These are phyloP conservation scores for Rhegmatorhina hoffmannsi DNA, from an alignment of 2,113 vertebrate genomes.

Conservation along the genomic window DNA sequence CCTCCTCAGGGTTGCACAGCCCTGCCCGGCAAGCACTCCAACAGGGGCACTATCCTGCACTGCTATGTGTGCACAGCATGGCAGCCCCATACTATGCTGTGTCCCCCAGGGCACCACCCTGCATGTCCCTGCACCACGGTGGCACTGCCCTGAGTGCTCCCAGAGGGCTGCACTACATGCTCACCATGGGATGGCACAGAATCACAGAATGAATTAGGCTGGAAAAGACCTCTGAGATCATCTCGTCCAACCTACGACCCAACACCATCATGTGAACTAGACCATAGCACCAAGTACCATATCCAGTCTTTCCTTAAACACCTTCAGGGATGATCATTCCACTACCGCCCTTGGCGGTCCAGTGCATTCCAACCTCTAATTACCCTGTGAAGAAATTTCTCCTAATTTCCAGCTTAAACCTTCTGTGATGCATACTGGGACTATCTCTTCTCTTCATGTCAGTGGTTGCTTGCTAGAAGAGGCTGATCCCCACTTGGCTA, in stretches of 20 bases:
- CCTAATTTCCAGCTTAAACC: neutral
- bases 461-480: neutral
- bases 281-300: neutral
- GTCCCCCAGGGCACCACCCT: rapidly evolving
- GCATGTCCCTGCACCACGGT: neutral
- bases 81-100: neutral
- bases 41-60: too few species aligned
- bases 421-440: neutral
- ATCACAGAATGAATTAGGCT: neutral
- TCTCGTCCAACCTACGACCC: neutral
- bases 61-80: rapidly evolving
- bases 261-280: neutral
- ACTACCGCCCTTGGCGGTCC: neutral
- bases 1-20: neutral
- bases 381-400: neutral
- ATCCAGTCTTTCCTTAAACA: neutral
- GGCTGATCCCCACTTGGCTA: neutral
- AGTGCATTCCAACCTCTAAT: neutral
- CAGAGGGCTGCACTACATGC: rapidly evolving
- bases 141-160: neutral
- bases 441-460: neutral
- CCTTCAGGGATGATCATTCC: neutral
- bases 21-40: rapidly evolving
- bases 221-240: neutral
- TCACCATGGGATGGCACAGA: neutral